Evolutionary conservation across 2,113 vertebrate species (phyloP).

Genomic region (Todiramphus saurophagus): DNA sequence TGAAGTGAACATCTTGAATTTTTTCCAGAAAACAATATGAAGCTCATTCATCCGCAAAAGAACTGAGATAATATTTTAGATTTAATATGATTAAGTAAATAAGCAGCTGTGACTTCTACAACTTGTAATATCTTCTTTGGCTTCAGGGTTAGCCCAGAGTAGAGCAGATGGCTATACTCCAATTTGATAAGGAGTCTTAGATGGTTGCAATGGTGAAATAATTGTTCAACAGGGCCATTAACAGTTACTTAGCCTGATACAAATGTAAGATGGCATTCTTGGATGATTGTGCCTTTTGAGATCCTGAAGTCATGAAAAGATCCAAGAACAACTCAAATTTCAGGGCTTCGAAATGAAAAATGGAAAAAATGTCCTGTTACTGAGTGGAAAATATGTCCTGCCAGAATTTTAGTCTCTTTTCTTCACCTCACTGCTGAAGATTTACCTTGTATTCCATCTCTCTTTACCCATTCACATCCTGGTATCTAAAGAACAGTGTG

Average conservation of each 20-base stretch:
- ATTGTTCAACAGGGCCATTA: background rate
- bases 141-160: background rate
- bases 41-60: background rate
- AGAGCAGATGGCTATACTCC: constrained; percentile 9
- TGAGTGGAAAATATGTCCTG: too few species aligned
- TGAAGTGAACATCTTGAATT: background rate
- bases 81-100: constrained; percentile 43
- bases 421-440: background rate
- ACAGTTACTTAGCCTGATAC: background rate
- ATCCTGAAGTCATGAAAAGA: background rate
- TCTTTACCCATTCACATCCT: background rate
- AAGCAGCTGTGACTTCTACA: background rate
- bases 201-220: background rate
- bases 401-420: background rate
- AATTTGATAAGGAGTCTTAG: background rate
- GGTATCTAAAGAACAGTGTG: background rate
- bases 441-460: background rate
- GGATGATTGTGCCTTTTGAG: background rate
- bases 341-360: background rate
- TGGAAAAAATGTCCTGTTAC: too few species aligned
- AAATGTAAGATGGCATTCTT: background rate
- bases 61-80: background rate
- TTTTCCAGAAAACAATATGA: constrained; percentile 13
- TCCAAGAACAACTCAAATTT: background rate
- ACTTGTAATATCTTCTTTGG: background rate